Evolutionary conservation across 2,797 vertebrate species (phyloP), one percentile per base, ranked within the genome.

Genomic region (Tympanoctomys barrerae): DNA sequence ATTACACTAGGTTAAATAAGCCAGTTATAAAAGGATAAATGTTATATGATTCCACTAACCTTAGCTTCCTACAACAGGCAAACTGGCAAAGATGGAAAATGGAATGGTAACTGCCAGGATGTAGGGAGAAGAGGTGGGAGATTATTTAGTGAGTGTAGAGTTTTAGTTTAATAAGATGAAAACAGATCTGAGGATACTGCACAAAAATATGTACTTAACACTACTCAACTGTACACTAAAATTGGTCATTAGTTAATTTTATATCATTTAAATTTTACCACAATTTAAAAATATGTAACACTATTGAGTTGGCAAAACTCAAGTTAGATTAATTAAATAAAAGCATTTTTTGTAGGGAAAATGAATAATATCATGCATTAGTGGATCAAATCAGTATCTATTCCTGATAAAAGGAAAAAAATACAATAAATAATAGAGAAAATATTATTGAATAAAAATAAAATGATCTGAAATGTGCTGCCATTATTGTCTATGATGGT

Each of bases 281-380:
- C n/a, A 46, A 2, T 33, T 80, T 52, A 59, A 85, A 81, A 61
- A n/a, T 49, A 75, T 66, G 46, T 7, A 80, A 36, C 5, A 80
- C 9, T 66, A 49, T 39, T 92, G 26, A 62, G 1, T 64, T 73
- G 39, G 31, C 12, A 85, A 88, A 82, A 39, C 75, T 79, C 26
- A 86, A 70, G 12, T 54, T 86, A 33, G 59, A 42, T 36, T 94
- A 87, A 93, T 68, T 89, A 26, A 83, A 49, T 84, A 64, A 66
- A 87, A 24, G 11, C 14, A 16, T 64, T 78, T 4, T 77, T 66
- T 64, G 1, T 83, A 89, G 46, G 28, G 64, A 81, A n/a, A 81
- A 61, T 77, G 14, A 90, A 77, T 28, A 68, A 73, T 46, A 19
- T n/a, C 26, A 62, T 33, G 36, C 5, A 73, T n/a, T 26, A 2